Percentiles rank a stretch among this genome's conserved stretches.
Evolutionary conservation across 2,888 invertebrate species (phyloP).

Genomic region (Sesia apiformis): DNA sequence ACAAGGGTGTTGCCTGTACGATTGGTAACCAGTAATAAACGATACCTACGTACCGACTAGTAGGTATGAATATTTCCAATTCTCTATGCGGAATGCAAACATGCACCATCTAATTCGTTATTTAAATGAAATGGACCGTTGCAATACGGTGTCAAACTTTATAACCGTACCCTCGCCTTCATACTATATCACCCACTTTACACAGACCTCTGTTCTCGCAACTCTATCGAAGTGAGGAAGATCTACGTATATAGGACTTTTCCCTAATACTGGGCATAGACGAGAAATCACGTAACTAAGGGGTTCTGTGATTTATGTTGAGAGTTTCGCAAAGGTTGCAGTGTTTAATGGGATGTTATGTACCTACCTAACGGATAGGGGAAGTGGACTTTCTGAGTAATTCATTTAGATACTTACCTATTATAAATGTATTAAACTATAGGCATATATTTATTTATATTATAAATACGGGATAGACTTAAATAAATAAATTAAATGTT

Average conservation of each 20-base stretch:
- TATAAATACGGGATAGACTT: no score
- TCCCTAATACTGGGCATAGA: conserved; percentile 24
- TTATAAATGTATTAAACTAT: no score
- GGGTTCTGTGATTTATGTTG: conserved; percentile 20
- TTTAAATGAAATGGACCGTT: conserved; percentile 33
- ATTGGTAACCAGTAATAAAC: no score
- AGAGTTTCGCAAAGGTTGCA: conserved; percentile 10
- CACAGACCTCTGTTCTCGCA: neutral
- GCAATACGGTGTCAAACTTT: neutral
- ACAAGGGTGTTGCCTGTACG: no score
- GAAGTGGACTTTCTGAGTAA: no score
- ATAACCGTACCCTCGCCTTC: neutral
- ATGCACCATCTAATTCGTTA: conserved; percentile 24
- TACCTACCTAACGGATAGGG: no score
- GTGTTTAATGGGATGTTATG: neutral
- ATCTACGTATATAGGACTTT: neutral
- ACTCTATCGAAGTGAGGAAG: neutral
- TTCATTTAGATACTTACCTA: no score
- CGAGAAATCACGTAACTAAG: conserved; percentile 32
- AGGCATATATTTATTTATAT: no score
- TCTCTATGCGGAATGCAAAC: conserved; percentile 9
- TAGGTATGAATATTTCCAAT: neutral
- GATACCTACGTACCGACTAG: neutral
- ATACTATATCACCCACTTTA: neutral
- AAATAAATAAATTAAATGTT: no score